Conservation (phyloP, 2,797 vertebrate species). For the Fratercula arctica region DNA sequence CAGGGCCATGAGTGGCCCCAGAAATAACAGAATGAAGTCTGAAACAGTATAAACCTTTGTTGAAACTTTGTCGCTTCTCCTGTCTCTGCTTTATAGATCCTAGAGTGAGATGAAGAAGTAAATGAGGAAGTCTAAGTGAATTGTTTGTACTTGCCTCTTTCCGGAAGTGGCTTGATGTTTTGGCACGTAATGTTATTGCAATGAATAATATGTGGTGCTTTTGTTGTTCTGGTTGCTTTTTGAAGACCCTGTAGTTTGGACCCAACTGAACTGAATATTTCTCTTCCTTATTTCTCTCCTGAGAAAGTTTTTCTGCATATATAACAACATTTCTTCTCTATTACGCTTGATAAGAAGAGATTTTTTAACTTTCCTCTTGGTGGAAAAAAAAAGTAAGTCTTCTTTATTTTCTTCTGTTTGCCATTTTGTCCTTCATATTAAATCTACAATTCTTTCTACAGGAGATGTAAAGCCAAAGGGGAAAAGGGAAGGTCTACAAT, state of each 20-base stretch:
- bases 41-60: neutral
- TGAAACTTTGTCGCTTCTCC: neutral
- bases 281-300: conserved; percentile 47
- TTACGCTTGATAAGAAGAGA: conserved; percentile 66
- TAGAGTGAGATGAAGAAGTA: neutral
- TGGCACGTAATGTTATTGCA: neutral
- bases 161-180: conserved; percentile 5
- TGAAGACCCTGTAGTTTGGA: conserved; percentile 54
- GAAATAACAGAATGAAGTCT: neutral
- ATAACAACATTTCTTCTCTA: conserved; percentile 51
- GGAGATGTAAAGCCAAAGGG: conserved; percentile 15
- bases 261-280: conserved; percentile 48
- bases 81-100: neutral
- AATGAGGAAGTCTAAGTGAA: neutral
- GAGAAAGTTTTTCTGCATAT: conserved; percentile 54
- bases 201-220: conserved; percentile 52
- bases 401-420: conserved; percentile 65
- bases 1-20: neutral
- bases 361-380: conserved; percentile 68
- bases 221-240: conserved; percentile 63
- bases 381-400: conserved; percentile 68
- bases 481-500: neutral
- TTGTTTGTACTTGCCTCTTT: conserved; percentile 10
- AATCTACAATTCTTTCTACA: conserved; percentile 56
- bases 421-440: conserved; percentile 56